Evolutionary conservation across 2,888 invertebrate species (phyloP), one percentile per base, ranked within the genome.

Genomic region (Amphimallon solstitiale): DNA sequence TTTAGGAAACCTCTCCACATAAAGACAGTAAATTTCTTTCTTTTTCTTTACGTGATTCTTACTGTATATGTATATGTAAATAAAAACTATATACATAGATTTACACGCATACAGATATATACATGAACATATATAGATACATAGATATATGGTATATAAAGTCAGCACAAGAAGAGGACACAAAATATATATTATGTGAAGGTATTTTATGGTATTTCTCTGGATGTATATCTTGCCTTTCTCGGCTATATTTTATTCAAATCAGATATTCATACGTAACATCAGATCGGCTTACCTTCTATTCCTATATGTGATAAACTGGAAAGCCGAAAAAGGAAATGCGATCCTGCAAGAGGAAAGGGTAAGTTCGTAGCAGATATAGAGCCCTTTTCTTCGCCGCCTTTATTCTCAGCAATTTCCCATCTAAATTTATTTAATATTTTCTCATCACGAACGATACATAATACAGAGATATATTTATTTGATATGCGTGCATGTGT

Each of bases 241-340:
- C 45, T 49, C 34, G 29, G 68, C 67, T 69, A 71, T 71, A 71
- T 70, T 72, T 72, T 72, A 74, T 74, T 74, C 71, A 72, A 74
- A 74, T 74, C 72, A 72, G 72, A 72, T 74, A 72, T 74, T 72
- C 72, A 72, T 72, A 71, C 71, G 70, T 71, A 73, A 68, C 69
- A 67, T 64, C 68, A 62, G 63, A 70, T 71, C 70, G 71, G 69
- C 70, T 71, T 70, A 70, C 63, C 64, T 68, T 51, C 66, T 66
- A 63, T 68, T 65, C 68, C 37, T 66, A 56, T 65, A 67, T 67
- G 66, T 71, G 71, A 69, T 71, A 69, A 65, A 69, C 68, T 68
- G 61, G 67, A 65, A 69, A 71, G 66, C 67, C 56, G 51, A 51
- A 65, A n/a, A 40, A 63, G 62, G 67, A 68, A 67, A 65, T 68